These are phyloP conservation scores for Agrochola circellaris DNA, from an alignment of 2,888 invertebrate species.

Conservation along the genomic window DNA sequence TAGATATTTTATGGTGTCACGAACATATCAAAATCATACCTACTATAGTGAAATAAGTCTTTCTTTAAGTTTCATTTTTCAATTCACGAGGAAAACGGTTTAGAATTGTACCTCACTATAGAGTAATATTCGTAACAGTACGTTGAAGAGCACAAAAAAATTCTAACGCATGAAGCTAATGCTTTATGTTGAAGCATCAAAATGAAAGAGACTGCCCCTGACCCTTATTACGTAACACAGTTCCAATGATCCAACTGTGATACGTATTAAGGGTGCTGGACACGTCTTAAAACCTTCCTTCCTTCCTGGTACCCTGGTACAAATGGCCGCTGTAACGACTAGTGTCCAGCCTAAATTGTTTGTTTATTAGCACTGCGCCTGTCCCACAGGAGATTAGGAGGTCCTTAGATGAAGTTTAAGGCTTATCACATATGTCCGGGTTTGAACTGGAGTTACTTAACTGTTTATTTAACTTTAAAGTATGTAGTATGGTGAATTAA, in stretches of 20 bases:
- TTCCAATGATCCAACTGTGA: neutral
- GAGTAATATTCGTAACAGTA: too few species aligned
- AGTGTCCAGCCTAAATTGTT: constrained; percentile 40
- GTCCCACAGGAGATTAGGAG: constrained; percentile 27
- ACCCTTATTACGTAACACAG: too few species aligned
- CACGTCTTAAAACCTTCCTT: constrained; percentile 25
- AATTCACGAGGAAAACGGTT: too few species aligned
- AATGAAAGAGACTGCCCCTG: too few species aligned
- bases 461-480: neutral
- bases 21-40: too few species aligned
- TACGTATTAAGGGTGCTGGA: neutral
- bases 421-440: constrained; percentile 20
- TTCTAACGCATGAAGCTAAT: neutral
- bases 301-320: constrained; percentile 30
- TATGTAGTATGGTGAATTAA: neutral
- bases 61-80: too few species aligned
- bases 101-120: too few species aligned
- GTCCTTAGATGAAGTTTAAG: constrained; percentile 18
- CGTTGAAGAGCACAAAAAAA: too few species aligned
- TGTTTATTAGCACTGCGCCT: constrained; percentile 34
- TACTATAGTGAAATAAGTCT: too few species aligned
- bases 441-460: neutral
- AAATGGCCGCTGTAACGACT: constrained; percentile 50
- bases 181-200: too few species aligned
- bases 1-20: too few species aligned